Conservation (phyloP, 1,140 invertebrate species). For the Carposina sasakii region DNA sequence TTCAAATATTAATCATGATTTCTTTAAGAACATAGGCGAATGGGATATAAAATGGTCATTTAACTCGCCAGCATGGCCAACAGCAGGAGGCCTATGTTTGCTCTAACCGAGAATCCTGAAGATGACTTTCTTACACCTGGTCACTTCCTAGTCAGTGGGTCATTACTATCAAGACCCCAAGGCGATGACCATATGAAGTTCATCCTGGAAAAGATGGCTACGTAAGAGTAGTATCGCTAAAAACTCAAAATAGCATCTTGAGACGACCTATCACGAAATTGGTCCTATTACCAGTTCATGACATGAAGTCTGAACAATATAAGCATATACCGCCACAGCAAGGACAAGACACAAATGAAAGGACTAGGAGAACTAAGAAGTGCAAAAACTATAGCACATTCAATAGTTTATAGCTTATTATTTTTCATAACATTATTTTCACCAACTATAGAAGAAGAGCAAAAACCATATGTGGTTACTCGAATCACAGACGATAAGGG, state of each 20-base stretch:
- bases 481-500: background rate
- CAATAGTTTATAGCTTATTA: background rate
- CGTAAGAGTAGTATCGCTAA: background rate
- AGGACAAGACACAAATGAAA: background rate
- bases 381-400: background rate
- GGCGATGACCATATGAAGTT: background rate
- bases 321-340: conserved; percentile 4
- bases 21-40: conserved; percentile 6
- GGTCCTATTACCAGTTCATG: background rate
- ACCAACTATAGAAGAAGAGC: background rate
- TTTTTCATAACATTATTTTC: background rate
- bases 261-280: background rate
- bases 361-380: background rate
- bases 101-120: background rate
- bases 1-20: conserved; percentile 1
- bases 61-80: conserved; percentile 24
- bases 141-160: conserved; percentile 7
- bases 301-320: too few relatives aligned
- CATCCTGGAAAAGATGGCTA: background rate
- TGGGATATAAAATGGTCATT: conserved; percentile 28
- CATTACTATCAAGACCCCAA: conserved; percentile 6
- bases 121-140: background rate
- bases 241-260: background rate
- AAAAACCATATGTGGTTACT: background rate
- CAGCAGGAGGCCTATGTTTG: conserved; percentile 34